Evolutionary conservation across 2,888 invertebrate genomes (phyloP).

Genomic region (Lepeophtheirus nordmannii): DNA sequence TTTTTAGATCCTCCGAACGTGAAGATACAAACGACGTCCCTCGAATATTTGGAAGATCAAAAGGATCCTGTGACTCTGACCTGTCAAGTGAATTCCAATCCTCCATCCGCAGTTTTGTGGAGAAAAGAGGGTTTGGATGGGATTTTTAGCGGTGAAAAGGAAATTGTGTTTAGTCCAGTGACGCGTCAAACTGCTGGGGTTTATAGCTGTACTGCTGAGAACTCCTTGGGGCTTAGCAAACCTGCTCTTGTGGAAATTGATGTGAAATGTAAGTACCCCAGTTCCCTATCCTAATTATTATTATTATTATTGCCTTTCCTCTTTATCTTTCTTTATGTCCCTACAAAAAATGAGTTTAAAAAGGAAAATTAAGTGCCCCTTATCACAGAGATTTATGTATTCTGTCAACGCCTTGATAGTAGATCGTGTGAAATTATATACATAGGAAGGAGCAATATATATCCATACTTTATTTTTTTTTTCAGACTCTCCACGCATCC

Average conservation of each 20-base stretch:
- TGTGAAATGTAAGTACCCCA: constrained; percentile 72
- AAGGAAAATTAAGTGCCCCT: background rate
- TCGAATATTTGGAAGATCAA: constrained; percentile 19
- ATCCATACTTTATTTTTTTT: background rate
- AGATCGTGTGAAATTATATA: too few species aligned
- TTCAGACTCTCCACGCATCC: constrained; percentile 29
- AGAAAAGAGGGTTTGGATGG: constrained; percentile 27
- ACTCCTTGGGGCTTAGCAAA: constrained; percentile 65
- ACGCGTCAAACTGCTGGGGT: constrained; percentile 37
- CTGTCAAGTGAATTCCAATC: constrained; percentile 57
- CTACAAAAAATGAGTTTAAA: background rate
- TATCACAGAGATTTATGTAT: too few species aligned
- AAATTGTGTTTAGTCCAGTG: constrained; percentile 32
- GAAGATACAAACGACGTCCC: constrained; percentile 6
- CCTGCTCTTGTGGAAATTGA: constrained; percentile 66
- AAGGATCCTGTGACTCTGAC: constrained; percentile 48
- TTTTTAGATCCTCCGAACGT: constrained; percentile 42
- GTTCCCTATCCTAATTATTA: background rate
- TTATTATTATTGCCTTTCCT: background rate
- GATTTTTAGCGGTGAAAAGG: constrained; percentile 30
- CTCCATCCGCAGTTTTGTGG: constrained; percentile 43
- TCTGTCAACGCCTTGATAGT: too few species aligned
- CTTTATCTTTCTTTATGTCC: background rate
- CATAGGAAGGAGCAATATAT: too few species aligned
- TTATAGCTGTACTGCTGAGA: constrained; percentile 68